phyloP scores from a whole-genome alignment of 2,113 vertebrate species.

The Crotalus helleri region DNA sequence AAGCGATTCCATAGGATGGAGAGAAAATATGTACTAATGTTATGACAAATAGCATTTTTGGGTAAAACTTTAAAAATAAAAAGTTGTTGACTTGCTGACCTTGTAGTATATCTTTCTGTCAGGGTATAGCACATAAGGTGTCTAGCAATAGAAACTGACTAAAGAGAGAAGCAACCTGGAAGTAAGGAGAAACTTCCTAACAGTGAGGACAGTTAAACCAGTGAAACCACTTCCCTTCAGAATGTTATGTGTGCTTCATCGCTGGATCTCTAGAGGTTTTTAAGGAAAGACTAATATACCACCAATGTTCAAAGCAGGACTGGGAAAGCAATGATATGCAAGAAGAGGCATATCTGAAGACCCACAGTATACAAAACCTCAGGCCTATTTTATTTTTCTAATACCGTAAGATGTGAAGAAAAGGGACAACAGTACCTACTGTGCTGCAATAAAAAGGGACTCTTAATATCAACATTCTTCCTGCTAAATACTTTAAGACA shows the following conservation, averaged over 20 bases:
- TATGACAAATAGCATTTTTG: neutral
- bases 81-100: neutral
- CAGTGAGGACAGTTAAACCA: too few species aligned
- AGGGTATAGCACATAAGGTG: neutral
- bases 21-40: neutral
- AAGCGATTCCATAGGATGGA: neutral
- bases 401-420: neutral
- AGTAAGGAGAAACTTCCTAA: too few species aligned
- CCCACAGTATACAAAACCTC: neutral
- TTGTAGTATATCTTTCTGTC: neutral
- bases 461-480: neutral
- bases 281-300: neutral
- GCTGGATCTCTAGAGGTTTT: too few species aligned
- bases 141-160: too few species aligned
- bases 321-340: neutral
- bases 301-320: neutral
- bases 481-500: neutral
- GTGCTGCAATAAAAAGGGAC: neutral
- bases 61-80: neutral
- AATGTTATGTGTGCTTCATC: too few species aligned
- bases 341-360: neutral
- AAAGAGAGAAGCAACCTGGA: too few species aligned
- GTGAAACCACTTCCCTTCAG: too few species aligned
- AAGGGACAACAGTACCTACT: neutral
- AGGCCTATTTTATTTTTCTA: neutral